Evolutionary conservation across 2,113 vertebrate genomes (phyloP).

Genomic region (Barnardius zonarius): DNA sequence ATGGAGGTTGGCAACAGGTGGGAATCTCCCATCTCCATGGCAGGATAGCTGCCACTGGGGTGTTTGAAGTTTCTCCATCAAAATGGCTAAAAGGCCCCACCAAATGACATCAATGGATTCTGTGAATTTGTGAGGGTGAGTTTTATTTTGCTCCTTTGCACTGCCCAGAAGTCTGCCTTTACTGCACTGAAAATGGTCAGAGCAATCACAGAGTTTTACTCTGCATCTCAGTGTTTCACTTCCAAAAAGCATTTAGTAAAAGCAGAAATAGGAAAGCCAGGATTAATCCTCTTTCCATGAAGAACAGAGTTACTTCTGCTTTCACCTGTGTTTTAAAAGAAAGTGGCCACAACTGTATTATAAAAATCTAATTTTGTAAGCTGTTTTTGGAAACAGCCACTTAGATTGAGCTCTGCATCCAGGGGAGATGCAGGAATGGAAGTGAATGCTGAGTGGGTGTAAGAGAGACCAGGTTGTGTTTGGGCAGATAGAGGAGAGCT

Average conservation of each 20-base stretch:
- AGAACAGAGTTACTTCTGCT: background rate
- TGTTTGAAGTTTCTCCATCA: background rate
- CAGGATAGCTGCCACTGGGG: background rate
- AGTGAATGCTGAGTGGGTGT: background rate
- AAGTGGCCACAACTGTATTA: background rate
- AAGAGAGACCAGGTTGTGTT: background rate
- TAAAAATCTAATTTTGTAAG: background rate
- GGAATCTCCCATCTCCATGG: background rate
- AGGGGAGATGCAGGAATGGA: background rate
- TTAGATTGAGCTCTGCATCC: background rate
- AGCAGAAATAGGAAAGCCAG: background rate
- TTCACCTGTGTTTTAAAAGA: background rate
- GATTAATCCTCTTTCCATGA: background rate
- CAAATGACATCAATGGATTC: background rate
- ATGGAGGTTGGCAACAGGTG: background rate
- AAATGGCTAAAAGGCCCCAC: background rate
- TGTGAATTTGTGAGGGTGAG: background rate
- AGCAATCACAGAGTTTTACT: background rate
- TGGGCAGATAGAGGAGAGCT: background rate
- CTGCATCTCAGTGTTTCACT: background rate
- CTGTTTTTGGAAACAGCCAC: background rate
- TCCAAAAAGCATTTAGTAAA: background rate
- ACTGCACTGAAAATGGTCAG: background rate
- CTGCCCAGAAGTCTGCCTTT: background rate
- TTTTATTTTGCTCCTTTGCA: background rate